Conservation (phyloP, 1,140 invertebrate genomes). For the Bombus terrestris region DNA sequence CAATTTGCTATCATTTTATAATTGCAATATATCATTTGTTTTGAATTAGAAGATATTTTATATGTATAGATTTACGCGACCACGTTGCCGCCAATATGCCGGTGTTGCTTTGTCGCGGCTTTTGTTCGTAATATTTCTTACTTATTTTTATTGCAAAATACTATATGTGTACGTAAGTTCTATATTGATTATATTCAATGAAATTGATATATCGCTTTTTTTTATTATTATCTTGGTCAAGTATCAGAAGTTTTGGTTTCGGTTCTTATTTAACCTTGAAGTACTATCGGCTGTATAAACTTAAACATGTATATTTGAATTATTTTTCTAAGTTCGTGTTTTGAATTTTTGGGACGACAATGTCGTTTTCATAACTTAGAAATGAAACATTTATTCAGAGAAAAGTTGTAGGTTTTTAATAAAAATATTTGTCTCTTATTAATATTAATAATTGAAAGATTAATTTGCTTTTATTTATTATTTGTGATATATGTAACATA, state of each 20-base stretch:
- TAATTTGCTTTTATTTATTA: not conserved
- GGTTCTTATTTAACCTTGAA: not conserved
- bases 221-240: not conserved
- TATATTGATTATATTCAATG: not conserved
- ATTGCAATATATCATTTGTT: not conserved
- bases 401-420: not conserved
- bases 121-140: not conserved
- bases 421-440: not conserved
- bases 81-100: not conserved
- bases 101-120: not conserved
- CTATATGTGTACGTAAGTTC: not conserved
- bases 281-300: not conserved
- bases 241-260: not conserved
- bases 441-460: not conserved
- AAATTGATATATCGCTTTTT: not conserved
- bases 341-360: not conserved
- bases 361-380: not conserved
- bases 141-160: not conserved
- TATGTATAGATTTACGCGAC: not conserved
- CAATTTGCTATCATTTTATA: not conserved
- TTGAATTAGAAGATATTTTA: not conserved
- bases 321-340: not conserved
- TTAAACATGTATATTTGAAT: no score
- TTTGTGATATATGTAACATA: not conserved
- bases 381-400: not conserved